Evolutionary conservation across 2,888 invertebrate genomes (phyloP), one percentile per base, ranked within the genome.

Genomic region (Caenorhabditis plicata): DNA sequence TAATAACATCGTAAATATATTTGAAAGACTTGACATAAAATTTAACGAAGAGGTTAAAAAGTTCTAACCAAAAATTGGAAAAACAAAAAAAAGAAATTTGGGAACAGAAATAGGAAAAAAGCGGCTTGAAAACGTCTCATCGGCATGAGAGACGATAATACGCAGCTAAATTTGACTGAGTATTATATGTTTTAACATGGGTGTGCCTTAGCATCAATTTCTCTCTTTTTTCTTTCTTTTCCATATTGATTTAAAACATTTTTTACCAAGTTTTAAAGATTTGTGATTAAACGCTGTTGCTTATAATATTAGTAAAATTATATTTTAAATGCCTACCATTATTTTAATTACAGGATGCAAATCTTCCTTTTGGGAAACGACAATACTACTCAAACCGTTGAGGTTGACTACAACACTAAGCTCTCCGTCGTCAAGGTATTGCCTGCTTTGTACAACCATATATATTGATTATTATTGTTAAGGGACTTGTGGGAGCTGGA

Each of bases 311-410:
- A 22, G 35, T n/a, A 35, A 26, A 33, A 31, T 49, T 3, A 42
- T 27, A 29, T 43, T 29, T 43, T 29, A 20, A 8, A 7, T 4
- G n/a, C 13, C 4, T 42, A n/a, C 3, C n/a, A 23, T 8, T n/a
- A 17, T 25, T 4, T 13, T 35, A 5, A 8, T 61, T 54, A 50
- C 54, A 65, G 64, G 68, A 77, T 77, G 77, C 74, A 77, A 67
- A 63, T 76, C 58, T 74, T 74, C 62, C 56, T 76, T 60, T 69
- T 70, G 56, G 69, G 69, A 54, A 46, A 70, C 42, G 74, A 75
- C 68, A 74, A 73, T 54, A 66, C 62, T 31, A 52, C 68, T 42
- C 66, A 68, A 55, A 54, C 65, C 39, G 55, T 74, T 51, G 69
- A 76, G 45, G 75, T 76, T 41, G 64, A 65, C 45, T 62, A 73